Evolutionary conservation across 2,888 invertebrate genomes (phyloP), one percentile per base, ranked within the genome.

Genomic region (Microctonus aethiopoides): DNA sequence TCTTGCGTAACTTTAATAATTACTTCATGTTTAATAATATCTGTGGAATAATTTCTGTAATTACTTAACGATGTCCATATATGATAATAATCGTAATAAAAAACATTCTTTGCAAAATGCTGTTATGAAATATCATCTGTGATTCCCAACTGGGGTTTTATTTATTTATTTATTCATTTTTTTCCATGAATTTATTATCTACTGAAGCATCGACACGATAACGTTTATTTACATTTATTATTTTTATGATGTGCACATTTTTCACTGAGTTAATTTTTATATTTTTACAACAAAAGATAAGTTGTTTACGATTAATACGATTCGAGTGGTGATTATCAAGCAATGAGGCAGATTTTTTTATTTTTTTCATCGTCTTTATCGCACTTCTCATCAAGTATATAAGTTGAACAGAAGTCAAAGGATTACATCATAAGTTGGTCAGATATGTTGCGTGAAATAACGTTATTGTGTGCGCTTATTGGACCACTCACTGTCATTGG

Each of bases 1-100:
- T 39, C 64, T 78, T 7, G 68, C 60, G 51, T 69, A 61, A 89
- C 34, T 34, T 2, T 62, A 29, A 52, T 63, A 13, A 54, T 26
- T 2, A 11, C 54, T 54, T 4, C 10, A 1, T 22, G 9, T 0
- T 51, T 26, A 13, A 9, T 54, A 22, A 6, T 7, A 11, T 1
- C 9, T 11, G 16, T 52, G 39, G 11, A 20, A 1, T 22, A 11
- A 52, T 52, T 24, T 10, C 10, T n/a, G n/a, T n/a, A n/a, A n/a
- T n/a, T n/a, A 22, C n/a, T 16, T 20, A 6, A 52, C 10, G 4
- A 22, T 24, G 51, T 52, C 22, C 51, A 52, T 13, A 9, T 39
- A 39, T 13, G 36, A 39, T 2, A n/a, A n/a, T 39, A 39, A 39
- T 13, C n/a, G n/a, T 29, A 29, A 29, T 29, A 29, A 29, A 29